Percentiles rank a stretch among this genome's conserved stretches.
These are phyloP conservation scores for Mionectes olivaceus DNA, from an alignment of 2,797 vertebrate genomes.

Conservation along the genomic window DNA sequence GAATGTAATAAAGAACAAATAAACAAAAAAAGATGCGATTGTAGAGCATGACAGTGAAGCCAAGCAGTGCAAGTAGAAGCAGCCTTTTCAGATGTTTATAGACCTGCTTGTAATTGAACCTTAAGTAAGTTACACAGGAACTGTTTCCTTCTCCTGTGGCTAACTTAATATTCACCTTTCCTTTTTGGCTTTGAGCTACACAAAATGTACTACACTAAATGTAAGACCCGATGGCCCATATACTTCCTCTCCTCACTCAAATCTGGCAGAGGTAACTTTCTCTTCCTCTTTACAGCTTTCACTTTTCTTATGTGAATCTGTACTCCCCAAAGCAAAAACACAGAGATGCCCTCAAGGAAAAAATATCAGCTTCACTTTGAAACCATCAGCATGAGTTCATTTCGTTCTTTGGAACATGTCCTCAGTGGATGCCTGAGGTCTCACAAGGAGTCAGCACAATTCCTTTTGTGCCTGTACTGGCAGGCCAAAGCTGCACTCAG, in stretches of 20 bases:
- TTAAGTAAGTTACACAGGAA: not conserved
- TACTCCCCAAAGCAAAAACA: not conserved
- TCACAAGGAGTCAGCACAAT: not conserved
- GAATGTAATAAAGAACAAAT: conserved; percentile 33
- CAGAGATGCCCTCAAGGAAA: not conserved
- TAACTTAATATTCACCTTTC: conserved; percentile 1
- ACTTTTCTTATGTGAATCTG: not conserved
- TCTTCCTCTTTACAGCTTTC: not conserved
- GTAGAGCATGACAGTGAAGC: not conserved
- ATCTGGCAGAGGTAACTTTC: not conserved
- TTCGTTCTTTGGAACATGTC: not conserved
- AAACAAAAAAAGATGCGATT: not conserved
- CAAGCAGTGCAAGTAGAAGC: not conserved
- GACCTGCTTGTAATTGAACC: not conserved
- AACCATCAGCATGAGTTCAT: not conserved
- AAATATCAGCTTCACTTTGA: not conserved
- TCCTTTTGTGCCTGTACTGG: not conserved
- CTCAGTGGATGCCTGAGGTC: not conserved
- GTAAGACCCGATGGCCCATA: not conserved
- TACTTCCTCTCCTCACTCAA: not conserved
- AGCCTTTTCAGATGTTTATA: conserved; percentile 12
- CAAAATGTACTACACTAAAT: not conserved
- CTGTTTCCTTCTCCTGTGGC: not conserved
- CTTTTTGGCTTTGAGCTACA: not conserved
- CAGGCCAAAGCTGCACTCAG: not conserved